phyloP scores from a whole-genome alignment of 2,797 vertebrate genomes.

The Orientallactaga sibirica region DNA sequence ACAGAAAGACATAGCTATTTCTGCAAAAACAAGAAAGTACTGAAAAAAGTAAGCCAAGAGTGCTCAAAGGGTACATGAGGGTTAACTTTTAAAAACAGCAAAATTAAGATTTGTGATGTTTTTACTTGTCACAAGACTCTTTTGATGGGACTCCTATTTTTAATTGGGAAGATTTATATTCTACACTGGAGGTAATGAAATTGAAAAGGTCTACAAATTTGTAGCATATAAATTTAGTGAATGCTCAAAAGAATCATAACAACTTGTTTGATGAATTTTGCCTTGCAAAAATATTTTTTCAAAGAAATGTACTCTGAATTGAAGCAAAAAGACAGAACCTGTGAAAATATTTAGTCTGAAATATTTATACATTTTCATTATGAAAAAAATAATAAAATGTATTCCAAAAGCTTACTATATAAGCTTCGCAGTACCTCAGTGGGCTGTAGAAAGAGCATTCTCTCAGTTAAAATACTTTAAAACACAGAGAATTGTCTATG shows the following conservation, averaged over 20 bases:
- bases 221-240: slow-evolving; percentile 65
- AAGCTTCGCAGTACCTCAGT: slow-evolving; percentile 31
- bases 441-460: not conserved
- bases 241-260: slow-evolving; percentile 65
- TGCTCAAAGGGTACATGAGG: slow-evolving; percentile 17
- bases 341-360: slow-evolving; percentile 71
- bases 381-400: slow-evolving; percentile 66
- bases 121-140: slow-evolving; percentile 52
- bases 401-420: slow-evolving; percentile 65
- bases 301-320: slow-evolving; percentile 57
- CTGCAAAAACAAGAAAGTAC: not conserved
- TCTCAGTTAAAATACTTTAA: slow-evolving; percentile 66
- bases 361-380: slow-evolving; percentile 70
- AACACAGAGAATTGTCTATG: slow-evolving; percentile 38
- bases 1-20: slow-evolving; percentile 20
- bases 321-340: slow-evolving; percentile 67
- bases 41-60: slow-evolving; percentile 28
- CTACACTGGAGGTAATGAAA: slow-evolving; percentile 49
- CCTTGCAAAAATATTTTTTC: slow-evolving; percentile 77
- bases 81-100: slow-evolving; percentile 42
- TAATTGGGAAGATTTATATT: slow-evolving; percentile 67
- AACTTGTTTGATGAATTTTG: slow-evolving; percentile 72
- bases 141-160: slow-evolving; percentile 44
- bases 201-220: slow-evolving; percentile 56
- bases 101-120: slow-evolving; percentile 58